Evolutionary conservation across 1,140 invertebrate genomes (phyloP).

Genomic region (Apis florea): DNA sequence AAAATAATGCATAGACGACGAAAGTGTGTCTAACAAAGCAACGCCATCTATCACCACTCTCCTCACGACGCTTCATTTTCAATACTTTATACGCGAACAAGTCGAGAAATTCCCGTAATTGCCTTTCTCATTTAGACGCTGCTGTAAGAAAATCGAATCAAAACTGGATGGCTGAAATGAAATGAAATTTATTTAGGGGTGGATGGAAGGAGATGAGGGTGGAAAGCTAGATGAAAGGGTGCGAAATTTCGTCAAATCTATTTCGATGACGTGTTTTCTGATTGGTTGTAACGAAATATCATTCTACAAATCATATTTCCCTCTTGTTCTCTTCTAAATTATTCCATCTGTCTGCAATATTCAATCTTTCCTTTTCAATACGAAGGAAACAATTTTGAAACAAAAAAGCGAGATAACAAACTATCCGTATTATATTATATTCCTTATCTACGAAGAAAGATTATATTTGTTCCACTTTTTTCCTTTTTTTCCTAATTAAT

Average conservation of each 20-base stretch:
- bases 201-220: neutral
- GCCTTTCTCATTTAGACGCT: neutral
- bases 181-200: neutral
- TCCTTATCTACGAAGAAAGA: too few relatives aligned
- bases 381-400: too few relatives aligned
- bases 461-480: neutral
- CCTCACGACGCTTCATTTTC: neutral
- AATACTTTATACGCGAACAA: slow-evolving; percentile 1
- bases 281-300: neutral
- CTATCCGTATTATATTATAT: too few relatives aligned
- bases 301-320: neutral
- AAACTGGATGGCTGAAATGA: neutral
- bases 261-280: neutral
- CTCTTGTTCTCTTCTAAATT: neutral
- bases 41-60: too few relatives aligned
- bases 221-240: neutral
- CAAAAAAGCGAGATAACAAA: too few relatives aligned
- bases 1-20: neutral
- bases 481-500: neutral
- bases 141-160: slow-evolving; percentile 4
- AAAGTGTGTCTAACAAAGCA: too few relatives aligned
- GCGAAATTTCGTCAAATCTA: neutral
- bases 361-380: too few relatives aligned
- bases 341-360: too few relatives aligned
- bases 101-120: neutral